phyloP scores from a whole-genome alignment of 2,888 invertebrate genomes.

The Imbricaverruca yamaguchii region DNA sequence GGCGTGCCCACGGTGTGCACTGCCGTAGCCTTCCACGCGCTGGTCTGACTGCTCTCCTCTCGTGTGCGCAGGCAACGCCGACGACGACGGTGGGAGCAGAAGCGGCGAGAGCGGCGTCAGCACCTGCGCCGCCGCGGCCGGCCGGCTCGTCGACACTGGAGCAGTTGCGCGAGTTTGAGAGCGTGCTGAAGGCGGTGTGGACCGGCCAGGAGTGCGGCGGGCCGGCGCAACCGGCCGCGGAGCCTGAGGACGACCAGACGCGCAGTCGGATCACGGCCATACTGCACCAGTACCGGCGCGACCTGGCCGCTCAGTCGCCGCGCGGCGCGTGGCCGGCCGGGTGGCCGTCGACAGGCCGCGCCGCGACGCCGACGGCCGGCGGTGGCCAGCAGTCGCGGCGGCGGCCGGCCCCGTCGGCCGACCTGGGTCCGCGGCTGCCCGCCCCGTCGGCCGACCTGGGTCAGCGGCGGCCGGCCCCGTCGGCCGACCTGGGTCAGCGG shows the following conservation, averaged over 20 bases:
- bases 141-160: slow-evolving; percentile 58
- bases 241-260: slow-evolving; percentile 33
- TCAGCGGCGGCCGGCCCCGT: neutral
- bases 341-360: neutral
- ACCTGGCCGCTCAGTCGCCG: slow-evolving; percentile 31
- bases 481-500: no score
- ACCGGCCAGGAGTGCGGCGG: slow-evolving; percentile 29
- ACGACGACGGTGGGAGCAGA: neutral
- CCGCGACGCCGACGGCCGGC: neutral
- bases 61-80: neutral
- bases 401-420: neutral
- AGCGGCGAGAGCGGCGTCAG: neutral
- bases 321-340: slow-evolving; percentile 27
- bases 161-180: slow-evolving; percentile 69
- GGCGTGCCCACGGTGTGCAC: no score
- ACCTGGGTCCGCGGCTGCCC: no score
- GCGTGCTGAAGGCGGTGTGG: slow-evolving; percentile 65
- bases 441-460: no score
- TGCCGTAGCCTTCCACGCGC: no score
- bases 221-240: slow-evolving; percentile 23
- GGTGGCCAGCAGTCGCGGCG: neutral
- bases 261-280: slow-evolving; percentile 32
- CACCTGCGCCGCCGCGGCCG: neutral
- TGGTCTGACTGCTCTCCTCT: no score
- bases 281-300: slow-evolving; percentile 31